Percentiles rank a stretch among this genome's conserved stretches.
phyloP scores from a whole-genome alignment of 2,797 vertebrate genomes.

The Chrosomus eos region DNA sequence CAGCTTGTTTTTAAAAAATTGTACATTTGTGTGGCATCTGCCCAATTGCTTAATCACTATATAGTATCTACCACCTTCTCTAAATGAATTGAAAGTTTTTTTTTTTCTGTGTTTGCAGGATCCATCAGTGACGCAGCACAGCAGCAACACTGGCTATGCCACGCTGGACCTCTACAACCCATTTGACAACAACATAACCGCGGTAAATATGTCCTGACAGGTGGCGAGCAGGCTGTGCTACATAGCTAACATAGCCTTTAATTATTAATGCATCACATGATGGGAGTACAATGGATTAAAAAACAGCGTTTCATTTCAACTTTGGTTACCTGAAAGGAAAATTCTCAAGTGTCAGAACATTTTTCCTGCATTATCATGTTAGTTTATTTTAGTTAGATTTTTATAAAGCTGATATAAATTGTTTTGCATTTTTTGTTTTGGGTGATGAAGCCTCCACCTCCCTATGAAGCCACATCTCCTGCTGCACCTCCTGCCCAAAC shows the following conservation, averaged over 20 bases:
- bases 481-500: conserved; percentile 71
- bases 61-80: conserved; percentile 17
- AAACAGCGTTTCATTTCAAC: not conserved
- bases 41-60: not conserved
- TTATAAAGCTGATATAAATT: not conserved
- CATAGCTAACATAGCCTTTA: not conserved
- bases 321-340: not conserved
- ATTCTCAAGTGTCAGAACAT: not conserved
- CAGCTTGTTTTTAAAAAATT: not conserved
- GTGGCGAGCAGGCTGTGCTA: not conserved
- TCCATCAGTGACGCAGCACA: conserved; percentile 86
- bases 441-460: conserved; percentile 70
- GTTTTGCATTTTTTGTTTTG: not conserved
- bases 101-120: conserved; percentile 80
- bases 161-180: conserved; percentile 94
- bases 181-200: conserved; percentile 80
- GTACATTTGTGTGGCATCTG: not conserved
- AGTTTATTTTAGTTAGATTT: not conserved
- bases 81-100: conserved; percentile 52
- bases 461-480: conserved; percentile 74
- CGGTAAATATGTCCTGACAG: conserved; percentile 69
- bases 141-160: conserved; percentile 82
- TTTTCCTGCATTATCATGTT: not conserved
- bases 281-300: not conserved
- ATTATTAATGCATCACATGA: not conserved